Evolutionary conservation across 1,140 invertebrate species (phyloP).

Genomic region (Drosophila pachea): DNA sequence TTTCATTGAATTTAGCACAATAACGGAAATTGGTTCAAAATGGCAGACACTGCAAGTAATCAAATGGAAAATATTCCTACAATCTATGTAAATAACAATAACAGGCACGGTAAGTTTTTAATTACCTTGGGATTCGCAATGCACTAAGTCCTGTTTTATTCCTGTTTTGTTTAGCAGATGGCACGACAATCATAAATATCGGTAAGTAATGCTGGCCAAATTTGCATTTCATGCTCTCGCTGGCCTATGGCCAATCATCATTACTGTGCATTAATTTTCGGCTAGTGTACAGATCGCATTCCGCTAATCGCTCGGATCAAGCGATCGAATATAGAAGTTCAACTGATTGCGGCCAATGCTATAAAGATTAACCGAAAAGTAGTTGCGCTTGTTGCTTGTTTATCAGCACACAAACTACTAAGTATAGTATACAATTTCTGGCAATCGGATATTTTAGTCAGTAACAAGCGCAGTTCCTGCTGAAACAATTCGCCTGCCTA

Average conservation of each 20-base stretch:
- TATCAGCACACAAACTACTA: neutral
- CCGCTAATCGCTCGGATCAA: neutral
- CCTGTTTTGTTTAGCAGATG: conserved; percentile 6
- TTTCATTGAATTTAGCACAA: too few relatives aligned
- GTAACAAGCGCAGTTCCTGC: conserved; percentile 47
- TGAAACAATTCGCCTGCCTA: conserved; percentile 52
- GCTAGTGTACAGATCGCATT: neutral
- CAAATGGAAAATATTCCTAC: neutral
- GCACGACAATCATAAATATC: conserved; percentile 58
- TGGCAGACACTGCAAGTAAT: conserved; percentile 4
- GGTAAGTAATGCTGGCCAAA: conserved; percentile 46
- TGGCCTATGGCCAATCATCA: conserved; percentile 22
- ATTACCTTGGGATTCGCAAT: neutral
- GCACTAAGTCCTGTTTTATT: neutral
- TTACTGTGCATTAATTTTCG: conserved; percentile 32
- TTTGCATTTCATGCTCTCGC: conserved; percentile 33
- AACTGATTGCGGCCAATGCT: neutral
- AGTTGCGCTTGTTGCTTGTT: neutral
- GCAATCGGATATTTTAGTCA: conserved; percentile 39
- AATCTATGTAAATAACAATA: neutral
- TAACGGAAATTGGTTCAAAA: neutral
- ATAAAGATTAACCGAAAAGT: neutral
- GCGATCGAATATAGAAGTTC: neutral
- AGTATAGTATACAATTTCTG: too few relatives aligned
- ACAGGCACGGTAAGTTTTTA: neutral